Base-by-base conservation (phyloP, 2,797 vertebrate genomes). In the Calcarius lapponicus region DNA sequence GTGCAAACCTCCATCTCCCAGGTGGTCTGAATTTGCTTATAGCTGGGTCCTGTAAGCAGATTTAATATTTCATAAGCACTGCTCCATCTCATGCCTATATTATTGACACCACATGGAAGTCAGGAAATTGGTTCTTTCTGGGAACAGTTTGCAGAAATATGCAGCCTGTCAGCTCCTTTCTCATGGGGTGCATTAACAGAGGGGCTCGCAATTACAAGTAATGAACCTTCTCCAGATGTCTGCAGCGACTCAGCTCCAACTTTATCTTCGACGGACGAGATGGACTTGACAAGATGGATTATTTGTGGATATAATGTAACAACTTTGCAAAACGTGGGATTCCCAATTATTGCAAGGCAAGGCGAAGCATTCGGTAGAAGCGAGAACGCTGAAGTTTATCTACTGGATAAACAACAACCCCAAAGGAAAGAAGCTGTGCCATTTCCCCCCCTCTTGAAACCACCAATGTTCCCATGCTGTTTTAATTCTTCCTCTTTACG, bases 71-170 rank as follows among this genome's bases (percentile, higher is more conserved):
- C 98, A 99, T 98, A 99, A 98, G 98, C 98, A 97, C 98, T 97
- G 95, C 98, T 98, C 98, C 97, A 97, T 98, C 98, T 98, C 98
- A 98, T 98, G 98, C 98, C 98, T 98, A 98, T 98, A 98, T 99
- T 99, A 99, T 99, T 99, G 98, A 99, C 98, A 99, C 99, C 99
- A 99, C 99, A 99, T 99, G 99, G 98, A 98, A 96, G 97, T 98
- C 98, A 98, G 98, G 99, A 99, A 99, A 98, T 98, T 98, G 98
- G 98, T 98, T 99, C 98, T 98, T 98, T 98, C 98, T 99, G 99
- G 98, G 98, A 99, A 98, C 98, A 98, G 98, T 99, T 98, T 98
- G 98, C 98, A 99, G 98, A 99, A 99, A 98, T 99, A 99, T 99
- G 98, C 96, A 97, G 98, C 97, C 98, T 98, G 98, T 98, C 98